Base-by-base conservation (phyloP, 2,113 vertebrate genomes). In the Ammodramus savannarum region DNA sequence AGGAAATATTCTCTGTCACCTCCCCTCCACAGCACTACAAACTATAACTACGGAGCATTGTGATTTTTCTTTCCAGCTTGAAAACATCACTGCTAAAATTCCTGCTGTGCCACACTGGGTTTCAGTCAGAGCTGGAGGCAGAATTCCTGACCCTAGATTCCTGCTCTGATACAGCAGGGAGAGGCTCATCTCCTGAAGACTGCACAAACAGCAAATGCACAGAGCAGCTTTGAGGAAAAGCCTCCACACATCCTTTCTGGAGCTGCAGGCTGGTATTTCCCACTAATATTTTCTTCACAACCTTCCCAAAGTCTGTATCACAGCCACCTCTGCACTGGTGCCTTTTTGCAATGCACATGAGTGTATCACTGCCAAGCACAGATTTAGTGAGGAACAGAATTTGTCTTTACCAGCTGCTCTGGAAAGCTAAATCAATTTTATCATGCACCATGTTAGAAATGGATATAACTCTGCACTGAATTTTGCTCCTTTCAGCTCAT, bases 341-440 rank as follows among this genome's bases (percentile, higher is more conserved):
- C 6, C 34, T 89, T 72, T 19, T 11, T 71, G 59, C 9, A 16
- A 61, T 2, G 12, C 36, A 57, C 7, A 11, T 17, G 26, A 65
- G 59, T 29, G 3, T 3, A 54, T 13, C 55, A 52, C 39, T 84
- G 76, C 36, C 77, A 81, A 81, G 55, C 17, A 67, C 44, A 90
- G 80, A 92, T 72, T 74, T 75, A 61, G n/a, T 13, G 51, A 85
- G 48, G 43, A 93, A 74, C 13, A 17, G 62, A 87, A 80, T 58
- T 94, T 80, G 49, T 38, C 44, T 76, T n/a, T 32, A 80, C 81
- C 59, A 95, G 65, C 46, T 94, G 66, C 77, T 94, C 91, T 85
- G 29, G 41, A 87, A 72, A 95, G 46, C 20, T 38, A 34, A 31
- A 78, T 27, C 39, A 18, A 12, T 93, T 85, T 36, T 17, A 65